Base-by-base conservation (phyloP, 2,888 invertebrate species). In the Dynastes tityus region DNA sequence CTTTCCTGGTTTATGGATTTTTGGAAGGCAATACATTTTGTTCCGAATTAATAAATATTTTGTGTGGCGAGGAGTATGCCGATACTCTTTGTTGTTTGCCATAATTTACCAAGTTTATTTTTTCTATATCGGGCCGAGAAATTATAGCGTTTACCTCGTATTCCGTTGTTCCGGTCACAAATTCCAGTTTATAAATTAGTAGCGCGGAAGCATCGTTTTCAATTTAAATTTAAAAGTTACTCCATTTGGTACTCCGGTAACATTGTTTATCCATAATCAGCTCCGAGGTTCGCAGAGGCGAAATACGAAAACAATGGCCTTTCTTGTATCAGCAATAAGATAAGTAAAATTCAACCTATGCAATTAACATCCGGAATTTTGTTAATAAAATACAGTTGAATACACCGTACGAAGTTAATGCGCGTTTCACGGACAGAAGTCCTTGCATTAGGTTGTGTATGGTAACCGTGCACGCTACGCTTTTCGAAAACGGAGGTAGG, bases 151-250 rank as follows among this genome's bases (percentile, higher is more conserved):
- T 16, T 16, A 16, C 0, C 16, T 32, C 5, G 5, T 5, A 55
- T 16, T n/a, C 22, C 22, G 6, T 13, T 55, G 45, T 13, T 22
- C 55, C 55, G 22, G 2, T 9, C 13, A 55, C 55, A 55, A 22
- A 55, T 3, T 55, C n/a, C n/a, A 55, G 8, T 22, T 55, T 13
- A 2, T 22, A n/a, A 9, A n/a, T 6, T 22, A 16, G n/a, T 22
- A 55, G 13, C 13, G 6, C 55, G 6, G 8, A 16, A 55, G 22
- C 55, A n/a, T 8, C 55, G 16, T 6, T 16, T 55, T 55, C 16
- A 55, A 55, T 55, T 16, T 55, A 55, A 55, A 55, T 55, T 55
- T 55, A 0, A 55, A 55, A 55, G n/a, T 55, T 16, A 55, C 55
- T 55, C 16, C 55, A n/a, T 55, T 55, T n/a, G 6, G 55, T 55